Base-by-base conservation (phyloP, 2,888 invertebrate genomes). In the Ceriagrion tenellum region DNA sequence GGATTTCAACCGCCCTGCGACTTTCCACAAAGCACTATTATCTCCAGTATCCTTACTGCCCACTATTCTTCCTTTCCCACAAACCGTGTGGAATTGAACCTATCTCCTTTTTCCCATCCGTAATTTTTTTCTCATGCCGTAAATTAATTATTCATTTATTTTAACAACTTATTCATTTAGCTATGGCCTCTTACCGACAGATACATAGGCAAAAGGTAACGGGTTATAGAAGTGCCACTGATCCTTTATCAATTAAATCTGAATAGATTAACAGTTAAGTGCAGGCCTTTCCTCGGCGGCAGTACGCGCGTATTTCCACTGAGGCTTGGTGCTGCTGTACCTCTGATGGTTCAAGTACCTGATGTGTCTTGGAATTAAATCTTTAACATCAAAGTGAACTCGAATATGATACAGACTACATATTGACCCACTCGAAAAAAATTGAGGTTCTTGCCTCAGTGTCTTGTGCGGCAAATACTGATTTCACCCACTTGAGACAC, bases 21-120 rank as follows among this genome's bases (percentile, higher is more conserved):
- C 81, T 81, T 81, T 81, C 35, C 81, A 81, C 81, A 81, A 35
- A 35, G 18, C 81, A 81, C 35, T 81, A 81, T 81, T 81, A 81
- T 81, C 81, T 23, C 26, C 16, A 81, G 81, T 81, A 13, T 30
- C 16, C 35, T 18, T 30, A 12, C 35, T 13, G 4, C 35, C 30
- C 35, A 81, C 81, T 30, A 30, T 81, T 81, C 30, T 81, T 81
- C 35, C 81, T 81, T 81, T 81, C 81, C 30, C 81, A 81, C 30
- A 30, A 74, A 74, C 23, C 30, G 35, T 69, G 81, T 35, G 69
- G 26, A 35, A 26, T 81, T 30, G 81, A 81, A 81, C 81, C 81
- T 35, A 81, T 81, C 35, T 35, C 35, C 16, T 35, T 81, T 81
- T 81, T 81, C 81, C 81, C 81, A 81, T 81, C 81, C 81, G 81